phyloP scores from a whole-genome alignment of 2,888 invertebrate genomes.

The Agonum fuliginosum region DNA sequence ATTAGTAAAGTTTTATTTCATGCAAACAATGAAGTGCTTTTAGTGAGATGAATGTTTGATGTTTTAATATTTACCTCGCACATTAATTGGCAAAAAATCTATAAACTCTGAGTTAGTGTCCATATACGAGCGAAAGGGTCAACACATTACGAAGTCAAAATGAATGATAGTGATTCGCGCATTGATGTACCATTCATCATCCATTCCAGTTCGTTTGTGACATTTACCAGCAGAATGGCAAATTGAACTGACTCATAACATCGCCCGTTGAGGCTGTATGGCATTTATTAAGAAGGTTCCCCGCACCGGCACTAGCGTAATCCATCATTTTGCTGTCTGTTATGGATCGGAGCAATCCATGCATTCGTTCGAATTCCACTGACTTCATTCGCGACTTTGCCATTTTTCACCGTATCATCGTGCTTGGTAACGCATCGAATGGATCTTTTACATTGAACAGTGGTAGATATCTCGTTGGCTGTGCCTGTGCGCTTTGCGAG shows the following conservation, averaged over 20 bases:
- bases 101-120: neutral
- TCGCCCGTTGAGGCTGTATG: conserved; percentile 49
- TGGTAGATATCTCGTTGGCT: neutral
- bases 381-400: conserved; percentile 51
- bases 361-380: conserved; percentile 64
- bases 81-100: conserved; percentile 12
- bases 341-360: conserved; percentile 67
- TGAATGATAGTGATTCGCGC: conserved; percentile 44
- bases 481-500: neutral
- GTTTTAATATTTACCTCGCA: conserved; percentile 4
- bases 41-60: conserved; percentile 2
- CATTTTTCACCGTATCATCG: conserved; percentile 49
- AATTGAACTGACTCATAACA: conserved; percentile 60
- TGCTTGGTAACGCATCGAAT: conserved; percentile 34
- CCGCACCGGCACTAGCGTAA: conserved; percentile 52
- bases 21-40: neutral
- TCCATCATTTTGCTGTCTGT: conserved; percentile 69
- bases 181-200: conserved; percentile 55
- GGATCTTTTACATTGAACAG: conserved; percentile 28
- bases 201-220: conserved; percentile 54
- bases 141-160: conserved; percentile 41
- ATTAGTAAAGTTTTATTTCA: neutral
- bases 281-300: conserved; percentile 57
- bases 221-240: conserved; percentile 60
- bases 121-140: conserved; percentile 1